Evolutionary conservation across 2,113 vertebrate species (phyloP), one percentile per base, ranked within the genome.

Genomic region (Mellivora capensis): DNA sequence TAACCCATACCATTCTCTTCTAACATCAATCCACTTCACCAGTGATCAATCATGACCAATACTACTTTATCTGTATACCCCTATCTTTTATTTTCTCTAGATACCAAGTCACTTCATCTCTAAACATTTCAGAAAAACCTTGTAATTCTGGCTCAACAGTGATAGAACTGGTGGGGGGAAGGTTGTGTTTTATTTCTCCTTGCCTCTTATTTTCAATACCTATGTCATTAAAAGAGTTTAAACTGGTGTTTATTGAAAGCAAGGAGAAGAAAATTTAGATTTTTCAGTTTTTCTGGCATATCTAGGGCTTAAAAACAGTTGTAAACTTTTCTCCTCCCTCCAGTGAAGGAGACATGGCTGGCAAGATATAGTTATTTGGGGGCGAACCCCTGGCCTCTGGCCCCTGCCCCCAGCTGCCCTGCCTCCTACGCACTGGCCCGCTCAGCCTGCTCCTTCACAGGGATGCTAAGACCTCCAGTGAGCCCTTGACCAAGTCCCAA

Each of bases 401-500:
- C 72, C 97, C 90, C 79, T 71, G 37, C 47, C 4, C 1, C 77
- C 84, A 3, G 81, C 93, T 52, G 4, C 87, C 80, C 97, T 82
- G 91, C 96, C 88, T 92, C 39, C 71, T 57, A 27, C 0, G 37
- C 76, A 42, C 93, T 94, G 85, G 97, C 93, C 95, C 3, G 59
- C 87, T 54, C 92, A 57, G 59, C 87, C 76, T 14, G 89, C 79
- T 97, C 71, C 97, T 97, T 97, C 90, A 81, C 93, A 97, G 96
- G 96, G 97, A 97, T 9, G 47, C 94, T 0, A 77, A 97, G 95
- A 95, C 98, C 87, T 90, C 97, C 83, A 7, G 57, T 4, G 10
- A 88, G 72, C 59, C 96, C 44, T 94, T 96, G 96, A 89, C 96
- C 94, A 94, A 96, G 96, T 96, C 96, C 97, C 96, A 96, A 97